phyloP scores from a whole-genome alignment of 2,113 vertebrate genomes.

The Hemichromis elongatus region DNA sequence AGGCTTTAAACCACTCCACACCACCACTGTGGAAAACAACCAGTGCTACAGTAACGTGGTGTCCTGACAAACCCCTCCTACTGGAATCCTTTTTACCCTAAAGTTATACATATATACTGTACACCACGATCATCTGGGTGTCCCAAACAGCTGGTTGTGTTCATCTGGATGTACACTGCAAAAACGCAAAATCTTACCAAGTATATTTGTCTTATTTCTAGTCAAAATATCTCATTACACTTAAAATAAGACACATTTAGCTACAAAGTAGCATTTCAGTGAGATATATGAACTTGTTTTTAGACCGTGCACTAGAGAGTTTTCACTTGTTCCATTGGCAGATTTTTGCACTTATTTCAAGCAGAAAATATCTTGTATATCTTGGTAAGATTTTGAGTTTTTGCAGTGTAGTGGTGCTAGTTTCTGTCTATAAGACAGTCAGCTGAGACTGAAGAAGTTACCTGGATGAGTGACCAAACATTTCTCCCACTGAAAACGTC shows the following conservation, averaged over 20 bases:
- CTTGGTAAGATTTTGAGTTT: too few relatives aligned
- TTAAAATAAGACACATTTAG: too few relatives aligned
- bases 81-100: neutral
- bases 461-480: neutral
- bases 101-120: neutral
- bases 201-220: too few relatives aligned
- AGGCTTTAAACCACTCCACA: neutral
- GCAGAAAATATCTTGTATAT: too few relatives aligned
- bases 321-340: too few relatives aligned
- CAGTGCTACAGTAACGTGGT: neutral
- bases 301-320: too few relatives aligned
- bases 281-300: too few relatives aligned
- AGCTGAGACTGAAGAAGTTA: neutral
- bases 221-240: too few relatives aligned
- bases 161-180: neutral
- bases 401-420: rapidly evolving
- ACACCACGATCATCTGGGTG: neutral
- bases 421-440: rapidly evolving
- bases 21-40: neutral
- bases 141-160: rapidly evolving
- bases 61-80: neutral
- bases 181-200: too few relatives aligned
- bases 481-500: neutral
- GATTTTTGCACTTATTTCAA: too few relatives aligned
- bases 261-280: too few relatives aligned